Base-by-base conservation (phyloP, 2,888 invertebrate species). In the Ormyrus labotus region DNA sequence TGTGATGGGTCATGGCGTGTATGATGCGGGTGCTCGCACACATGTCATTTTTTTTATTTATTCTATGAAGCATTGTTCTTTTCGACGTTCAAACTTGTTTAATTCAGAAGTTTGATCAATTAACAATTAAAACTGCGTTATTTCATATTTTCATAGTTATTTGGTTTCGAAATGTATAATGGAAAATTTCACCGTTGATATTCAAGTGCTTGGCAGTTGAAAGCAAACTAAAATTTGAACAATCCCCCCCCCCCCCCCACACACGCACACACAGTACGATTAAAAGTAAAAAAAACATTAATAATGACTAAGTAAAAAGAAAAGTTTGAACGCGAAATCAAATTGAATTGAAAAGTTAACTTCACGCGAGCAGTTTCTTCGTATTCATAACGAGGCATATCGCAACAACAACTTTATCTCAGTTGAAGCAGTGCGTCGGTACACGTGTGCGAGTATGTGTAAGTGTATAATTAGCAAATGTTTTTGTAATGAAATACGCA, bases 401-500 rank as follows among this genome's bases (percentile, higher is more conserved):
- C 19, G 7, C 10, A 11, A 3, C 9, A 45, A 3, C 9, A 34
- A 61, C 61, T 34, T 47, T 11, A 61, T 34, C 34, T 34, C 34
- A 4, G 34, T 34, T 34, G 34, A 34, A 34, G 34, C 34, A n/a
- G 34, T 64, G 19, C 2, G 8, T 13, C 47, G 19, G 2, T 34
- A 74, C 81, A 82, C 74, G 80, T 77, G 61, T 67, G 80, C 82
- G 74, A 78, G 57, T 67, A 34, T 61, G 58, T 50, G 63, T 79
- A n/a, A 13, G 64, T 34, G 50, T 70, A 72, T 60, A 77, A 76
- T 75, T 65, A 82, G 82, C 75, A 71, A 78, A 78, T 78, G 65
- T 74, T 67, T 53, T 61, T 50, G 65, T 82, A 77, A 80, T 77
- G 69, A 77, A 67, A 80, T 82, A 82, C 61, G 82, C 82, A 76